Percentiles rank a stretch among this genome's conserved stretches.
Conservation (phyloP, 2,113 vertebrate species). For the Connochaetes taurinus region DNA sequence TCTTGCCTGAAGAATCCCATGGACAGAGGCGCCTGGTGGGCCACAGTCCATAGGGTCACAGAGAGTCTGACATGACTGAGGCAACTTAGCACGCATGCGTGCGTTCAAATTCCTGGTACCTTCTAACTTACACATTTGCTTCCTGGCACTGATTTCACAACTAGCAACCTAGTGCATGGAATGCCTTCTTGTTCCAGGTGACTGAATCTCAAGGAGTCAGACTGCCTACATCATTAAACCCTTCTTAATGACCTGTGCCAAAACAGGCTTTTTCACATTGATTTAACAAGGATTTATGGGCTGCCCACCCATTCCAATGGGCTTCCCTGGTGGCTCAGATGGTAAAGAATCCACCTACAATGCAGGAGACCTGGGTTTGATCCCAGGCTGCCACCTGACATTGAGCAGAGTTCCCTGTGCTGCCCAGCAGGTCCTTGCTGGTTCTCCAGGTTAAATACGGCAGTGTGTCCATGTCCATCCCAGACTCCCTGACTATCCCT, state of each 20-base stretch:
- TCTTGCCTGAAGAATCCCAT: background rate
- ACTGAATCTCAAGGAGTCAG: background rate
- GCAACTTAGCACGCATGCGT: accelerated
- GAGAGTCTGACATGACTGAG: background rate
- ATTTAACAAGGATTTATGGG: background rate
- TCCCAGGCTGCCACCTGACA: background rate
- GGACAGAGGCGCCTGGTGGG: background rate
- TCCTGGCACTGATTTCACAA: background rate
- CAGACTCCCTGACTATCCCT: background rate
- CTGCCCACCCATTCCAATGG: background rate
- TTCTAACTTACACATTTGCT: background rate
- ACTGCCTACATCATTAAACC: accelerated
- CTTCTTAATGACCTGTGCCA: no score
- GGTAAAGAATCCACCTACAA: accelerated
- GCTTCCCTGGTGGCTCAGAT: background rate
- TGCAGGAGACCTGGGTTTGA: background rate
- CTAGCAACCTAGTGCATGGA: accelerated
- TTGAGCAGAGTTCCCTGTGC: background rate
- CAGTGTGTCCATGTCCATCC: background rate
- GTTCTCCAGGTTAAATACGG: accelerated
- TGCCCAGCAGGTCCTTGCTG: background rate
- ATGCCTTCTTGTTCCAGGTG: background rate
- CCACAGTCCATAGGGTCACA: accelerated
- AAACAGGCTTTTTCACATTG: background rate
- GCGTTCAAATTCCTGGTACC: accelerated